Conservation (phyloP, 53 echinoderm and acorn worm genomes). For the Paracentrotus lividus region DNA sequence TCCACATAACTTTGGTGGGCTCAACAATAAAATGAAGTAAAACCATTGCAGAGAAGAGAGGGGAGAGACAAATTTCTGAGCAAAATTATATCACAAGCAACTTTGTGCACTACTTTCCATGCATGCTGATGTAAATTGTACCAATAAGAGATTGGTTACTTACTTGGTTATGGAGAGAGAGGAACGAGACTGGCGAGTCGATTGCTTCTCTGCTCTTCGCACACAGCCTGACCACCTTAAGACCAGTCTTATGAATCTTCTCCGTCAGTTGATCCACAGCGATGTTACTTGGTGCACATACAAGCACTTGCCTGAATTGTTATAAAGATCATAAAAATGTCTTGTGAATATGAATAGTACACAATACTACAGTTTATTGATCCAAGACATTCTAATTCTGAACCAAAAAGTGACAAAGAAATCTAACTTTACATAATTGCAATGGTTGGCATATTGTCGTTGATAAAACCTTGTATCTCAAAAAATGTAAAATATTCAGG, state of each 20-base stretch:
- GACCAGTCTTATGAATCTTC: conserved; percentile 97
- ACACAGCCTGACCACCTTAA: conserved; percentile 95
- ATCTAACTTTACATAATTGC: too few relatives aligned
- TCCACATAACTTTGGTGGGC: too few relatives aligned
- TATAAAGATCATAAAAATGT: neutral
- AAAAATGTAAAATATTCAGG: too few relatives aligned
- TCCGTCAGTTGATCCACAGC: conserved; percentile 98
- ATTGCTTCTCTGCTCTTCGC: conserved; percentile 99
- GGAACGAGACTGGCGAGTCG: conserved; percentile 93
- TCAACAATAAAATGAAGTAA: too few relatives aligned
- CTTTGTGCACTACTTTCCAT: too few relatives aligned
- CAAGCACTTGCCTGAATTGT: conserved; percentile 91
- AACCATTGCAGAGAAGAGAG: too few relatives aligned
- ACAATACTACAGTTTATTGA: neutral
- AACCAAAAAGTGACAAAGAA: neutral
- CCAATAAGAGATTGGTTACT: neutral
- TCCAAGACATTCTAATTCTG: neutral
- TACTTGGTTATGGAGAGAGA: conserved; percentile 97
- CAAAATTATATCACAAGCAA: too few relatives aligned
- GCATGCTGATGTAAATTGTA: too few relatives aligned
- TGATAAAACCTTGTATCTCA: too few relatives aligned
- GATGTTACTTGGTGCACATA: conserved; percentile 99
- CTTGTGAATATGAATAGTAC: neutral
- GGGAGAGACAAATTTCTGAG: too few relatives aligned
- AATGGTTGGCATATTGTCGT: neutral